Conservation (phyloP, 2,888 invertebrate species). For the Pegoplata infirma region DNA sequence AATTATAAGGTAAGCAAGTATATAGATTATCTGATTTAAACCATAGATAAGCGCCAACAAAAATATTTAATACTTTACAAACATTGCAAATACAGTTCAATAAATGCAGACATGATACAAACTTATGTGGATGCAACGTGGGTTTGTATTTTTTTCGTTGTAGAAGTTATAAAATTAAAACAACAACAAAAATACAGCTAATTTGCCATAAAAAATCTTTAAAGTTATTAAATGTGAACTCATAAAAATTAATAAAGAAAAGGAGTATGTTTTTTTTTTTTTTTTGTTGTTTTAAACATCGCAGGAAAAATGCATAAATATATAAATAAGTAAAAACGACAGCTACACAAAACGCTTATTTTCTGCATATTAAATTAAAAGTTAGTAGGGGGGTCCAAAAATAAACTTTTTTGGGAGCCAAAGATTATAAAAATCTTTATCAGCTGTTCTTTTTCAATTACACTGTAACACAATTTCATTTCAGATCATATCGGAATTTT, state of each 20-base stretch:
- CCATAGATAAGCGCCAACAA: constrained; percentile 59
- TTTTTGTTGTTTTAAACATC: neutral
- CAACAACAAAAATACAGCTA: constrained; percentile 16
- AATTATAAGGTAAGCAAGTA: constrained; percentile 9
- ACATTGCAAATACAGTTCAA: neutral
- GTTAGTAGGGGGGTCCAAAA: neutral
- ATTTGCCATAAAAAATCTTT: constrained; percentile 71
- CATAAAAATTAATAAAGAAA: constrained; percentile 67
- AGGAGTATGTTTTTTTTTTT: no score
- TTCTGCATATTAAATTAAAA: neutral
- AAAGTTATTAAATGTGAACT: constrained; percentile 72
- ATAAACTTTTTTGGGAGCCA: neutral
- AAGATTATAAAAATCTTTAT: no score
- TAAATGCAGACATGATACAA: neutral
- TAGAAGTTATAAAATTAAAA: neutral
- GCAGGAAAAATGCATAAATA: no score
- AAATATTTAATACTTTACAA: no score
- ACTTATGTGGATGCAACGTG: neutral
- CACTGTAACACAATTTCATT: no score
- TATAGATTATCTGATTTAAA: constrained; percentile 56
- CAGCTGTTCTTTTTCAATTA: no score
- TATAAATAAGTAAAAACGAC: constrained; percentile 8
- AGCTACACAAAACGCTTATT: constrained; percentile 1
- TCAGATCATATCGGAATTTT: no score
- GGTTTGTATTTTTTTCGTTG: no score